Percentiles rank a stretch among this genome's conserved stretches.
Conservation (phyloP, 1,140 invertebrate genomes). For the Monomorium pharaonis region DNA sequence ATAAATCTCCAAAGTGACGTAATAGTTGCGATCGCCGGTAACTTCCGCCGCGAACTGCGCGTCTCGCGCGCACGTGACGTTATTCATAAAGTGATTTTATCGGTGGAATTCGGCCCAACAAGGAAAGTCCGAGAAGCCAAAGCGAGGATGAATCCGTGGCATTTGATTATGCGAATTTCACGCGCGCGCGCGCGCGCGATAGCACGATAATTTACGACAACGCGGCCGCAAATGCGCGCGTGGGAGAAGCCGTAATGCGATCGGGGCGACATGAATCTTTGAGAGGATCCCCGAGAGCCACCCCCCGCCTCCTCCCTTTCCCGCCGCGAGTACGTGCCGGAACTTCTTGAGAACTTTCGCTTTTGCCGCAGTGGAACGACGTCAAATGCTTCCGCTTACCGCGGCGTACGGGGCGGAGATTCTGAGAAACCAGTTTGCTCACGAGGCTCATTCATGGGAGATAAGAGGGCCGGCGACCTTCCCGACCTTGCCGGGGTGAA, state of each 20-base stretch:
- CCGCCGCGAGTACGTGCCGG: constrained; percentile 29
- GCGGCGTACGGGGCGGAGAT: not conserved
- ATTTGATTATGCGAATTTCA: constrained; percentile 19
- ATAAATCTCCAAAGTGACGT: constrained; percentile 1
- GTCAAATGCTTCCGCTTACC: constrained; percentile 31
- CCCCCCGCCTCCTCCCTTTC: not conserved
- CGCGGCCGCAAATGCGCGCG: not conserved
- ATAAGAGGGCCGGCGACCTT: not conserved
- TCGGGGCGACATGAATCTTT: constrained; percentile 44
- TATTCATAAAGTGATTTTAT: constrained; percentile 29
- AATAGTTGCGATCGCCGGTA: constrained; percentile 40
- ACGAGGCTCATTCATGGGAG: constrained; percentile 2
- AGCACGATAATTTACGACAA: constrained; percentile 34
- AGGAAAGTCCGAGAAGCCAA: not conserved
- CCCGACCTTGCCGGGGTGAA: not conserved
- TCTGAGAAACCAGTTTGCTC: not conserved
- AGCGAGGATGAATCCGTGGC: too few relatives aligned
- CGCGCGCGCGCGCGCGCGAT: constrained; percentile 8
- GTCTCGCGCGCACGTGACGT: not conserved
- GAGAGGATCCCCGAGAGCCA: not conserved
- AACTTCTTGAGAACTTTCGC: constrained; percentile 52
- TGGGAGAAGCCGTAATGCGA: constrained; percentile 19
- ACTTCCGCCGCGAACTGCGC: not conserved
- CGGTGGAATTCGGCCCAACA: not conserved
- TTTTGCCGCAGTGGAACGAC: constrained; percentile 46